Evolutionary conservation across 2,888 invertebrate species (phyloP), one percentile per base, ranked within the genome.

Genomic region (Zaprionus obscuricornis): DNA sequence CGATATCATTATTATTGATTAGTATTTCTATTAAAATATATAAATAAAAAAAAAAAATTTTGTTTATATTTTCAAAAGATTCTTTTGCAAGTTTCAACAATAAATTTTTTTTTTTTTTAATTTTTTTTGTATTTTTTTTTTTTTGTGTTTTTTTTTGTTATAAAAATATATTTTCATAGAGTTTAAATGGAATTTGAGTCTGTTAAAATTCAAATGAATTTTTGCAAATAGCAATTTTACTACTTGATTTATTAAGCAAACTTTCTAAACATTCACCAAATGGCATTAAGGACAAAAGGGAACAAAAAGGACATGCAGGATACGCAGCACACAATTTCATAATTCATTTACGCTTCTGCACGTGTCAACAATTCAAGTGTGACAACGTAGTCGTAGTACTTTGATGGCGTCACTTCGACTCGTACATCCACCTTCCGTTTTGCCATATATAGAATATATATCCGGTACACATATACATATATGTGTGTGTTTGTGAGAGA

Each of bases 361-460:
- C 69, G 77, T 83, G 84, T 65, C 81, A 64, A 62, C 79, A 75
- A 62, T 60, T 66, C 62, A 66, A 66, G 70, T 83, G 81, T 75
- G 84, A 76, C 79, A 75, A 55, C 59, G 64, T 45, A 65, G 47
- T 36, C 56, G 59, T 49, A n/a, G n/a, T n/a, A n/a, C n/a, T n/a
- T 33, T 52, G 64, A 63, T 52, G 74, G 47, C 36, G 42, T 43
- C 47, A 34, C 13, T 34, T 37, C 56, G 54, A n/a, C 47, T 39
- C 57, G 66, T 47, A 22, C 54, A 18, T 52, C 46, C 52, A 70
- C 72, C 78, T 74, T 71, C 66, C 75, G 75, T 36, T 65, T 42
- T 43, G 27, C 50, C n/a, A n/a, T n/a, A n/a, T n/a, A 54, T 55
- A 66, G 65, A 74, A 62, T 60, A 56, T 71, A 57, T 46, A 59